Evolutionary conservation across 2,113 vertebrate species (phyloP).

Genomic region (Cygnus buccinator): DNA sequence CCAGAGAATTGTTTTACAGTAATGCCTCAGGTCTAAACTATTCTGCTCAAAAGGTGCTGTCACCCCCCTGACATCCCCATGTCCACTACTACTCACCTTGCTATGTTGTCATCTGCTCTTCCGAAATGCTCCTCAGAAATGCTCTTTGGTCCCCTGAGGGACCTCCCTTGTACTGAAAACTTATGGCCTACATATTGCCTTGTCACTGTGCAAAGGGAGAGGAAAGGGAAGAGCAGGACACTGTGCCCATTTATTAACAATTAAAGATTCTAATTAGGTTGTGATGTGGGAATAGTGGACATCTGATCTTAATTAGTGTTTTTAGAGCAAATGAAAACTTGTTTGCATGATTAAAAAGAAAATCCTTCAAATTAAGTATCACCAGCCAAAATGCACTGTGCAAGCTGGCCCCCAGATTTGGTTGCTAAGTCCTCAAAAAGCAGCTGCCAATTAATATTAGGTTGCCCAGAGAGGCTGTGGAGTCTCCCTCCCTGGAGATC

Average conservation of each 20-base stretch:
- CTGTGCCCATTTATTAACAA: neutral
- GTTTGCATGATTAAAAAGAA: neutral
- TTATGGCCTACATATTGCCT: neutral
- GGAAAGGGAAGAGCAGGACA: neutral
- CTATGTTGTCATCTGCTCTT: fast-evolving
- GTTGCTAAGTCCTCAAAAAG: neutral
- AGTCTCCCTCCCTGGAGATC: neutral
- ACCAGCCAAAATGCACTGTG: neutral
- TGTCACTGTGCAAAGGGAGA: neutral
- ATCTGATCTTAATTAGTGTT: neutral
- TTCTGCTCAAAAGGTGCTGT: neutral
- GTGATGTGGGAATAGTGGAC: neutral
- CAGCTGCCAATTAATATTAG: neutral
- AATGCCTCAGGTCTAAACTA: neutral
- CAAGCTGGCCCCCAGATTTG: neutral
- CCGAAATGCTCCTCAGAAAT: fast-evolving
- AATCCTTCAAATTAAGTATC: neutral
- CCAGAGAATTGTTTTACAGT: neutral
- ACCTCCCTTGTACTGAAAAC: neutral
- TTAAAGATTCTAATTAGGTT: neutral
- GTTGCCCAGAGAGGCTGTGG: neutral
- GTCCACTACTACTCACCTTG: neutral
- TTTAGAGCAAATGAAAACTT: neutral
- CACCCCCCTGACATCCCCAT: fast-evolving
- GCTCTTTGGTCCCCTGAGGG: no score